A percentile compares a stretch with the other conserved stretches of the same genome.
Evolutionary conservation across 2,797 vertebrate genomes (phyloP).

Genomic region (Myotis findleyi): DNA sequence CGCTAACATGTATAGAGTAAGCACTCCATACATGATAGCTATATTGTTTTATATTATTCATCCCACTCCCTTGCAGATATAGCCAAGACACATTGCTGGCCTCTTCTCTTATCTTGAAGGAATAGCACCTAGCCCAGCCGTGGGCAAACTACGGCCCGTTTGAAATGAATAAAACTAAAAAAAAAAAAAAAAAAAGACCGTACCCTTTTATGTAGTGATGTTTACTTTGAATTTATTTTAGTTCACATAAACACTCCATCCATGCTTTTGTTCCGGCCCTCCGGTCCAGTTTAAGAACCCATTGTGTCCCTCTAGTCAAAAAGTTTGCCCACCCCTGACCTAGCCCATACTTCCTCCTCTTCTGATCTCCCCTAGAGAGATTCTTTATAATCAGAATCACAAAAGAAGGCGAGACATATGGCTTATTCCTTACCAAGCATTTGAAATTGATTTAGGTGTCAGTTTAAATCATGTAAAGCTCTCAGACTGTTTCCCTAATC

Average conservation of each 20-base stretch:
- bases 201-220: too few species aligned
- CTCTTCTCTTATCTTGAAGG: neutral
- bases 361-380: neutral
- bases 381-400: conserved; percentile 1
- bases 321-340: neutral
- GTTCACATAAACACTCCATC: too few species aligned
- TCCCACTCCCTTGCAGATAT: neutral
- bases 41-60: neutral
- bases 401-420: neutral
- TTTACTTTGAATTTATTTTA: too few species aligned
- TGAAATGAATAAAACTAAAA: too few species aligned
- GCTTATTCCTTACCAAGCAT: conserved; percentile 16
- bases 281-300: too few species aligned
- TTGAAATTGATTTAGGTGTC: neutral
- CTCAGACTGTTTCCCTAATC: neutral
- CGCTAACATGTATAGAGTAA: neutral
- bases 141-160: too few species aligned
- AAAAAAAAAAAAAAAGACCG: too few species aligned
- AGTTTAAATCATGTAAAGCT: conserved; percentile 9
- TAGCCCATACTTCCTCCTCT: neutral
- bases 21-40: neutral
- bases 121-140: neutral
- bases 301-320: too few species aligned
- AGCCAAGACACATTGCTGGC: neutral
- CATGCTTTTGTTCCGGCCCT: too few species aligned